Evolutionary conservation across 2,797 vertebrate genomes (phyloP).

Genomic region (Notoglanidium macrostoma): DNA sequence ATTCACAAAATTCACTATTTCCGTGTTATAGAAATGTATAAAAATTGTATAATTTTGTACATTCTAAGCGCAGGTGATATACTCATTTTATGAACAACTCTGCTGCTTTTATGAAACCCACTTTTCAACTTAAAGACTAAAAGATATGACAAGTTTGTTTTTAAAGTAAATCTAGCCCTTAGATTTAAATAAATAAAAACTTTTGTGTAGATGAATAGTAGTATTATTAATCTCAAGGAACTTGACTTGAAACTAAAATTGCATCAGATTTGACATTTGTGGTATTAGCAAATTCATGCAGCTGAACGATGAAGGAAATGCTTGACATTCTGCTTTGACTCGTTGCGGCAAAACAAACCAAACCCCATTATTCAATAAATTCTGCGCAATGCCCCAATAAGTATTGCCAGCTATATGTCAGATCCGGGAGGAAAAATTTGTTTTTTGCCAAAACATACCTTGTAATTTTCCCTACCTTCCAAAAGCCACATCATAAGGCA

Average conservation of each 20-base stretch:
- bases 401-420: slow-evolving; percentile 73
- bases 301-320: slow-evolving; percentile 56
- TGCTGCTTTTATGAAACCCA: not conserved
- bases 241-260: slow-evolving; percentile 48
- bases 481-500: slow-evolving; percentile 70
- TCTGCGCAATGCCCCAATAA: slow-evolving; percentile 49
- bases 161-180: not conserved
- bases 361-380: slow-evolving; percentile 62
- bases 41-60: not conserved
- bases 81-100: not conserved
- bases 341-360: slow-evolving; percentile 56
- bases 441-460: slow-evolving; percentile 65
- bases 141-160: not conserved
- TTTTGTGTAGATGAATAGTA: slow-evolving; percentile 27
- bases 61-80: not conserved
- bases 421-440: slow-evolving; percentile 67
- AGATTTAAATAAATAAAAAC: not conserved
- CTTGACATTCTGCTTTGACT: slow-evolving; percentile 58
- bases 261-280: slow-evolving; percentile 53
- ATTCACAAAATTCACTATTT: not conserved
- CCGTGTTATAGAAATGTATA: not conserved
- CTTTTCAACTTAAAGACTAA: slow-evolving; percentile 2
- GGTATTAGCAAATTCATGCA: slow-evolving; percentile 52
- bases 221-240: slow-evolving; percentile 32
- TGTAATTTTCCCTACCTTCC: slow-evolving; percentile 79